These are phyloP conservation scores for Oncorhynchus gorbuscha DNA, from an alignment of 2,113 vertebrate genomes.

Conservation along the genomic window DNA sequence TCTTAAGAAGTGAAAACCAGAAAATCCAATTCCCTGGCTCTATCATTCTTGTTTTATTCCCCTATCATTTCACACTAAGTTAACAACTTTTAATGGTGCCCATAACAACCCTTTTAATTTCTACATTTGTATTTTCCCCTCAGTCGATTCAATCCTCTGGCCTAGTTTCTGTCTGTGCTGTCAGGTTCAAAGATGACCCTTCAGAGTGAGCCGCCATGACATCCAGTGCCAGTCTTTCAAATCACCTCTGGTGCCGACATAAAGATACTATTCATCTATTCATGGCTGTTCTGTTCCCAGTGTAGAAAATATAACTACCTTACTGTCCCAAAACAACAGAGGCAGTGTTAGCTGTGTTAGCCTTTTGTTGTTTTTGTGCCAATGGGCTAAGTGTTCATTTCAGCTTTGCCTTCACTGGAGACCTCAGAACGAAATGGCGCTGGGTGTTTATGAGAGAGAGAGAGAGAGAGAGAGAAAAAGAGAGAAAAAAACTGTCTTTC, in stretches of 20 bases:
- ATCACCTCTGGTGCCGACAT: slow-evolving; percentile 71
- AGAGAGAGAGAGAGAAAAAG: slow-evolving; percentile 14
- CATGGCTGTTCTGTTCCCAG: slow-evolving; percentile 68
- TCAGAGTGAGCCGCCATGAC: slow-evolving; percentile 57
- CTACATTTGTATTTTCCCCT: slow-evolving; percentile 42
- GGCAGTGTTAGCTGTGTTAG: slow-evolving; percentile 66
- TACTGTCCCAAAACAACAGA: slow-evolving; percentile 68
- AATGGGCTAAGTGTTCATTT: slow-evolving; percentile 67
- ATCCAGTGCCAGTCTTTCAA: slow-evolving; percentile 67
- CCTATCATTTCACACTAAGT: slow-evolving; percentile 17
- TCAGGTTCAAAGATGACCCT: slow-evolving; percentile 62
- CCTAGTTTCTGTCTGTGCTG: slow-evolving; percentile 63
- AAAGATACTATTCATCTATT: slow-evolving; percentile 73
- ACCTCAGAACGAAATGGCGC: slow-evolving; percentile 37
- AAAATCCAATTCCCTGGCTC: neutral
- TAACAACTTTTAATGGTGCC: slow-evolving; percentile 34
- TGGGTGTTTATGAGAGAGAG: slow-evolving; percentile 27
- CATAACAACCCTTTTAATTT: slow-evolving; percentile 44
- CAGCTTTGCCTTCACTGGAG: slow-evolving; percentile 58
- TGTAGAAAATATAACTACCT: slow-evolving; percentile 68
- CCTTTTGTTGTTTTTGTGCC: slow-evolving; percentile 65
- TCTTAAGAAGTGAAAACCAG: neutral
- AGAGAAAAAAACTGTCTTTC: slow-evolving; percentile 11
- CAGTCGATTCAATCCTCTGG: slow-evolving; percentile 56
- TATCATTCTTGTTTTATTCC: slow-evolving; percentile 18